Base-by-base conservation (phyloP, 2,888 invertebrate species). In the Tetragnatha montana region DNA sequence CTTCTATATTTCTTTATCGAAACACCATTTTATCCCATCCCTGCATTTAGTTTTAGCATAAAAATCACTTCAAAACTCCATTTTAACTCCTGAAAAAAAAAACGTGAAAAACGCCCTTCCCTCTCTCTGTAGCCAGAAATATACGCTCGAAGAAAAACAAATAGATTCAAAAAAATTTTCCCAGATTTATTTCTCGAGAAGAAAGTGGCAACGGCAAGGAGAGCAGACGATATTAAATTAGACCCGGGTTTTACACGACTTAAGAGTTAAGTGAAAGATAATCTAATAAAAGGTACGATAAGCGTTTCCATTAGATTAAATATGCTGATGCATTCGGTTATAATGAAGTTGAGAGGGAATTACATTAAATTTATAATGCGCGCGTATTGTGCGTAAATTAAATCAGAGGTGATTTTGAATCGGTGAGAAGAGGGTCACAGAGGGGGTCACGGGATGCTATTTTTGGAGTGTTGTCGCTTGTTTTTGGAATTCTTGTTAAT, bases 281-380 rank as follows among this genome's bases (percentile, higher is more conserved):
- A 76, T 76, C 76, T 76, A 76, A 76, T 76, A 76, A 76, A n/a
- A 76, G 12, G 19, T 60, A 60, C 60, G 60, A 8, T 76, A 76
- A 76, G 76, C 50, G 76, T 76, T 76, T 76, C 76, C 76, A 76
- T 76, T 76, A 76, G 50, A 76, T 76, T 76, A 50, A 76, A 76
- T n/a, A 50, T 50, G 76, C 74, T 50, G 47, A 47, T 8, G 50
- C 49, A 19, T 49, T 76, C 50, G 49, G 19, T 49, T 50, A 50
- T 76, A 76, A 50, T 49, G 76, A 76, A 76, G n/a, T 35, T 50
- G 50, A 50, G 12, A 47, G n/a, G n/a, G 76, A n/a, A 76, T 71
- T 71, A 6, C n/a, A 50, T 60, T 60, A 60, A 60, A 60, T 60
- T 60, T 60, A 60, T 76, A 50, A 76, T 50, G 50, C 19, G 76